Base-by-base conservation (phyloP, 2,113 vertebrate genomes). In the Ceyx cyanopectus region DNA sequence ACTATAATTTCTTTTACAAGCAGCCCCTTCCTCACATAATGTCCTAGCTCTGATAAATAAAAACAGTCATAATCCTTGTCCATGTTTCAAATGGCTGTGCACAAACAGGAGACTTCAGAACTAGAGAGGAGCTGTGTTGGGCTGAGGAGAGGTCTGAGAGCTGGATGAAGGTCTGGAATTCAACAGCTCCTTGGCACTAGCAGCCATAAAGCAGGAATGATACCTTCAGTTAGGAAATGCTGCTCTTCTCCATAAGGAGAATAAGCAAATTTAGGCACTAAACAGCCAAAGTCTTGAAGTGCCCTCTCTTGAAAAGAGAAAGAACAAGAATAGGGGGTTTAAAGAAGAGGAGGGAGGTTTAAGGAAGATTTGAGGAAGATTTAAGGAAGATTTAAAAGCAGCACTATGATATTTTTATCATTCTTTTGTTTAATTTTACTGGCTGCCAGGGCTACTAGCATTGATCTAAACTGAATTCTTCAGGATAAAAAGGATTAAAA, bases 1-100 rank as follows among this genome's bases (percentile, higher is more conserved):
- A 87, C 83, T 96, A 81, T 90, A 96, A 95, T 96, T 95, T 97
- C 72, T 96, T 96, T 97, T 95, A 98, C 85, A 97, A 96, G 92
- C 93, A 95, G 89, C 54, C 77, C 61, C 26, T 93, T 96, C 70
- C 60, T 69, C 87, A 92, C 57, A 66, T 86, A 94, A 95, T 77
- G 85, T 82, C 76, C 92, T 92, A 92, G 83, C 91, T 94, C 89
- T 95, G 94, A 89, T 95, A 97, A 98, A 97, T 97, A 96, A 97
- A 93, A 95, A 63, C 87, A 85, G 76, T 95, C 91, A 82, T 97
- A 97, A 97, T 90, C 92, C 63, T 83, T 85, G 82, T 84, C 95
- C 89, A 75, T 92, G 87, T 85, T 95, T 95, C 60, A 82, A 96
- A 95, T 65, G 84, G 54, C 61, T 89, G 78, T 87, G 90, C 91